Percentiles rank a stretch among this genome's conserved stretches.
These are phyloP conservation scores for Neoniphon sammara DNA, from an alignment of 2,797 vertebrate species.

Conservation along the genomic window DNA sequence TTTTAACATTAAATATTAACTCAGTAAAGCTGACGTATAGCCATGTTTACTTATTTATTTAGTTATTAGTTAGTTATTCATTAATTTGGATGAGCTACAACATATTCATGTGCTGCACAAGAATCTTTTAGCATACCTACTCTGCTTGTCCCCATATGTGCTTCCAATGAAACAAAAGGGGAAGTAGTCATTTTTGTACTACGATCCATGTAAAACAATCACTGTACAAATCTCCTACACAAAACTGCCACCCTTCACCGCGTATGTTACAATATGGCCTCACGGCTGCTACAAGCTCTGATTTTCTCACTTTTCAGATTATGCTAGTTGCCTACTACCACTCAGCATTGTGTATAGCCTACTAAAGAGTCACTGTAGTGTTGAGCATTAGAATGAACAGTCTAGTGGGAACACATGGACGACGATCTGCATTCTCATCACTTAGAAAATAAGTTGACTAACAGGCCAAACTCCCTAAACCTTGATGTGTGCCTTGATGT, in stretches of 20 bases:
- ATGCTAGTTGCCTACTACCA: no score
- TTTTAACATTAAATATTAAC: no score
- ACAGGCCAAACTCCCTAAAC: background rate
- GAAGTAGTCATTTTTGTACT: background rate
- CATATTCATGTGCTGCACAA: background rate
- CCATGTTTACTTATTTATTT: no score
- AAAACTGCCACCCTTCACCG: no score
- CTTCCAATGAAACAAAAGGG: background rate
- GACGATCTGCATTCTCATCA: slow-evolving; percentile 3
- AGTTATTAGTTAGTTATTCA: no score
- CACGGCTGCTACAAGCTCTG: background rate
- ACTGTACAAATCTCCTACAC: no score
- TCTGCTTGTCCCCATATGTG: background rate
- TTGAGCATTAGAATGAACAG: no score
- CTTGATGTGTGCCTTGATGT: background rate
- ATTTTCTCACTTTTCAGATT: background rate
- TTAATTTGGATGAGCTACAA: no score
- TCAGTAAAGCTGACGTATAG: no score
- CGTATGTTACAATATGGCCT: no score
- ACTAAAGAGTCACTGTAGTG: no score
- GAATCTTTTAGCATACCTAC: background rate
- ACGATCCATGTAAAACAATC: background rate
- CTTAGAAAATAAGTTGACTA: background rate
- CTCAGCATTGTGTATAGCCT: no score
- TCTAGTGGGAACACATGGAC: background rate